A percentile compares a stretch with the other conserved stretches of the same genome.
Conservation (phyloP, 2,113 vertebrate genomes). For the Nibea albiflora region DNA sequence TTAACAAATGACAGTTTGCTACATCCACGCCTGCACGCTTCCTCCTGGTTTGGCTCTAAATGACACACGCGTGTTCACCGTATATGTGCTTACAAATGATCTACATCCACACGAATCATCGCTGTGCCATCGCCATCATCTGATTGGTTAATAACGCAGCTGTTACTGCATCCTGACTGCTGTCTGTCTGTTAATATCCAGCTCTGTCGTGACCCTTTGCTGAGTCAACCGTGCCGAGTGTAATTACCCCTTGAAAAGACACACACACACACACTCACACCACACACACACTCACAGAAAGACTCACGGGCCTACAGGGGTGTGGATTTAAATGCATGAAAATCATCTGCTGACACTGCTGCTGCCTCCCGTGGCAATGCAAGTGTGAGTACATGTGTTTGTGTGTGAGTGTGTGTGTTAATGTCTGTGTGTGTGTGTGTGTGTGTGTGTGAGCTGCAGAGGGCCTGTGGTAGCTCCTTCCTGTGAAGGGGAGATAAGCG, state of each 20-base stretch:
- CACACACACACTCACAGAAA: constrained; percentile 38
- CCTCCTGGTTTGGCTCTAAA: constrained; percentile 44
- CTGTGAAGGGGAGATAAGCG: constrained; percentile 78
- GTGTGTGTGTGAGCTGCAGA: constrained; percentile 12
- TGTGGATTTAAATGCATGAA: constrained; percentile 63
- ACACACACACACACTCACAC: constrained; percentile 19
- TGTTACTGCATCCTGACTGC: constrained; percentile 11
- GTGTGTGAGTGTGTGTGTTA: constrained; percentile 5
- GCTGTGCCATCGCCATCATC: constrained; percentile 1
- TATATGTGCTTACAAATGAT: constrained; percentile 54
- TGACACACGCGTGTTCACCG: constrained; percentile 32
- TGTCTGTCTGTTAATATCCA: constrained; percentile 31
- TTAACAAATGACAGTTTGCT: constrained; percentile 58
- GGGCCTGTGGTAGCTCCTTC: constrained; percentile 54
- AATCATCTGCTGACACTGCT: constrained; percentile 60
- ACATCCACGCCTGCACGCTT: constrained; percentile 62
- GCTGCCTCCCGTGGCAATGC: constrained; percentile 49
- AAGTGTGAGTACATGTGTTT: constrained; percentile 27
- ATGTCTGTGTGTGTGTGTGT: constrained; percentile 18
- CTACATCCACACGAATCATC: constrained; percentile 25
- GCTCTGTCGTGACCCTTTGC: constrained; percentile 30
- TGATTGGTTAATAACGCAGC: constrained; percentile 6
- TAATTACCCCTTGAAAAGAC: constrained; percentile 26
- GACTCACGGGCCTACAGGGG: constrained; percentile 26
- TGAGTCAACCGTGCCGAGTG: constrained; percentile 27